Percentiles rank a stretch among this genome's conserved stretches.
phyloP scores from a whole-genome alignment of 2,113 vertebrate species.

The Genyomyrus donnyi region DNA sequence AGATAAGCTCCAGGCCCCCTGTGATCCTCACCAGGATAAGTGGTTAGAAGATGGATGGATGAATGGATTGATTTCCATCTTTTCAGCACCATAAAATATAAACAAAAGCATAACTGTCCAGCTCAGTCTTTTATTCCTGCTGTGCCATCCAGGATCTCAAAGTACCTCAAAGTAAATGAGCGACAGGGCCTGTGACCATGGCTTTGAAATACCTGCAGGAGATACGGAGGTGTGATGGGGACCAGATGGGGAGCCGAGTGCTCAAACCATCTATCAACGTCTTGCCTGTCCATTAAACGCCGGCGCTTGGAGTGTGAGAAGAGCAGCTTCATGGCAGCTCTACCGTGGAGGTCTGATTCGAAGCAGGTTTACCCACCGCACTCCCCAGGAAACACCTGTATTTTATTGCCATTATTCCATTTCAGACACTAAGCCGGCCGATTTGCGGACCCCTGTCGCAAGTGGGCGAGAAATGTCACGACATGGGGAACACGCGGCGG shows the following conservation, averaged over 20 bases:
- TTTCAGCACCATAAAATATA: constrained; percentile 24
- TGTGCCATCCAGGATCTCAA: background rate
- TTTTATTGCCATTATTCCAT: constrained; percentile 49
- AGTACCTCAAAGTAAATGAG: constrained; percentile 13
- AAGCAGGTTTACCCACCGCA: constrained; percentile 40
- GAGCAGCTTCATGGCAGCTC: constrained; percentile 16
- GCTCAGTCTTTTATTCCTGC: background rate
- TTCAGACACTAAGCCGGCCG: constrained; percentile 37
- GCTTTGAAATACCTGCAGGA: constrained; percentile 21
- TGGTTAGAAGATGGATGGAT: background rate
- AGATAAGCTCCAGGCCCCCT: background rate
- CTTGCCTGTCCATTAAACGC: constrained; percentile 18
- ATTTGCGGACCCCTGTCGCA: constrained; percentile 29
- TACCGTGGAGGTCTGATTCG: constrained; percentile 38
- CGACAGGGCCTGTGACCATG: background rate
- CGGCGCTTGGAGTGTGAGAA: background rate
- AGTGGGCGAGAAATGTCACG: constrained; percentile 17
- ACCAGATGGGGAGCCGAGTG: constrained; percentile 19
- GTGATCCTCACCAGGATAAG: background rate
- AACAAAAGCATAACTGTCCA: background rate
- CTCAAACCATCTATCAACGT: constrained; percentile 26
- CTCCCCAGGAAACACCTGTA: constrained; percentile 50
- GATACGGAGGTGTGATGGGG: constrained; percentile 14
- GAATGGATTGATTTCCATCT: constrained; percentile 24
- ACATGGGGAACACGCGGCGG: constrained; percentile 8